Conservation (phyloP, 2,888 invertebrate genomes). For the Eupelmus urozonus region DNA sequence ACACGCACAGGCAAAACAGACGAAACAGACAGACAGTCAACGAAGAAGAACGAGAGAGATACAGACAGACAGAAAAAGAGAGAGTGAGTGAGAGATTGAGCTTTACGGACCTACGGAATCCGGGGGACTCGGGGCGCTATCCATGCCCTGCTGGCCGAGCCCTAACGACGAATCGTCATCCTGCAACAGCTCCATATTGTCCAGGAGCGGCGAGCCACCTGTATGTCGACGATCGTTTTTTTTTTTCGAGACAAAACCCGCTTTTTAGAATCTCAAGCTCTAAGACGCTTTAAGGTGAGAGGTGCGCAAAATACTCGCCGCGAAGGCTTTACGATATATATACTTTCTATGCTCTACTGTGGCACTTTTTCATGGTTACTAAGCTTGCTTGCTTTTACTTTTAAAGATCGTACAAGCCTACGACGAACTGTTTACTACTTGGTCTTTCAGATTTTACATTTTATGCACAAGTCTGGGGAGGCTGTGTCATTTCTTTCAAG, state of each 20-base stretch:
- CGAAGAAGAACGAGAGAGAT: conserved; percentile 21
- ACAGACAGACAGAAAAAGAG: too few relatives aligned
- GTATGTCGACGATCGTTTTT: conserved; percentile 66
- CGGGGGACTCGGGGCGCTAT: conserved; percentile 73
- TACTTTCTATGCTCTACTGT: conserved; percentile 1
- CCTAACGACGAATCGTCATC: conserved; percentile 76
- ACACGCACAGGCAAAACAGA: conserved; percentile 65
- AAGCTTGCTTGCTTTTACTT: conserved; percentile 10
- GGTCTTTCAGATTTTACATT: conserved; percentile 31
- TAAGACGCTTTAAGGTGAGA: neutral
- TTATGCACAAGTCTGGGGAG: conserved; percentile 9
- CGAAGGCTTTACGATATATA: conserved; percentile 44
- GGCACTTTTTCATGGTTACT: neutral
- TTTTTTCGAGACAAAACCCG: conserved; percentile 27
- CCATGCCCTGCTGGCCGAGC: conserved; percentile 75
- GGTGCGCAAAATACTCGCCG: conserved; percentile 4
- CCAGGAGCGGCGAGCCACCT: conserved; percentile 77
- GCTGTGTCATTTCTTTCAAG: neutral
- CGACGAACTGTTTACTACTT: conserved; percentile 46
- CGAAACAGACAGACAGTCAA: conserved; percentile 66
- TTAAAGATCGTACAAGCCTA: conserved; percentile 45
- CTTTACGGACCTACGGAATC: conserved; percentile 77
- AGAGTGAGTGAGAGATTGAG: too few relatives aligned
- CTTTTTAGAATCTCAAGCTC: conserved; percentile 17
- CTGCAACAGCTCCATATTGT: conserved; percentile 77